Conservation (phyloP, 2,888 invertebrate species). For the Conistra vaccinii region DNA sequence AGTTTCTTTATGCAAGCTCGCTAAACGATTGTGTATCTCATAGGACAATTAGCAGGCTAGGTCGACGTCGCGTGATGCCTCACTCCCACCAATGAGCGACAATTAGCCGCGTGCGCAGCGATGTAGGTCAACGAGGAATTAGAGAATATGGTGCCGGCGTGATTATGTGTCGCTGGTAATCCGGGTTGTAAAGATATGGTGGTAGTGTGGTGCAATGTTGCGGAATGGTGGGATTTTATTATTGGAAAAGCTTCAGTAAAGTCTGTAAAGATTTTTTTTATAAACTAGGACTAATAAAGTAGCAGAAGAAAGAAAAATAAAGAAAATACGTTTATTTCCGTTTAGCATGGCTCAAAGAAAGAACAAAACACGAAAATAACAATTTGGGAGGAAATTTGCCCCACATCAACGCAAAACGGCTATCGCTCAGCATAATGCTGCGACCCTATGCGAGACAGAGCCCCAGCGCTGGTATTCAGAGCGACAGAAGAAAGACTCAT, state of each 20-base stretch:
- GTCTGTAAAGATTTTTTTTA: not conserved
- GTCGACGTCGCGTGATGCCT: conserved; percentile 76
- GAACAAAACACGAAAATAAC: no score
- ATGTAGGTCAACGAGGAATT: conserved; percentile 82
- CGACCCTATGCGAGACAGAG: no score
- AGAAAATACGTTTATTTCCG: no score
- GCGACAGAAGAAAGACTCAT: not conserved
- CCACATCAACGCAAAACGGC: no score
- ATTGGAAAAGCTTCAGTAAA: not conserved
- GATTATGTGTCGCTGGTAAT: conserved; percentile 51
- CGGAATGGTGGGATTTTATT: not conserved
- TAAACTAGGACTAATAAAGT: not conserved
- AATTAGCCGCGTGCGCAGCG: conserved; percentile 78
- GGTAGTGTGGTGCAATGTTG: conserved; percentile 11
- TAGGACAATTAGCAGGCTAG: conserved; percentile 78
- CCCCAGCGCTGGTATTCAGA: no score
- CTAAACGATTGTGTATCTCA: conserved; percentile 59
- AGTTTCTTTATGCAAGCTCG: conserved; percentile 47
- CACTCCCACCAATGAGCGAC: conserved; percentile 76
- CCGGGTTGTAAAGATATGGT: conserved; percentile 31
- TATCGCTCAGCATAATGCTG: no score
- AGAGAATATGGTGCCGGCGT: conserved; percentile 68
- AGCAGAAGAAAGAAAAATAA: not conserved
- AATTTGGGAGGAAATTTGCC: no score
- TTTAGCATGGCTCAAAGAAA: no score